phyloP scores from a whole-genome alignment of 2,797 vertebrate genomes.

The Bradypodion ventrale region DNA sequence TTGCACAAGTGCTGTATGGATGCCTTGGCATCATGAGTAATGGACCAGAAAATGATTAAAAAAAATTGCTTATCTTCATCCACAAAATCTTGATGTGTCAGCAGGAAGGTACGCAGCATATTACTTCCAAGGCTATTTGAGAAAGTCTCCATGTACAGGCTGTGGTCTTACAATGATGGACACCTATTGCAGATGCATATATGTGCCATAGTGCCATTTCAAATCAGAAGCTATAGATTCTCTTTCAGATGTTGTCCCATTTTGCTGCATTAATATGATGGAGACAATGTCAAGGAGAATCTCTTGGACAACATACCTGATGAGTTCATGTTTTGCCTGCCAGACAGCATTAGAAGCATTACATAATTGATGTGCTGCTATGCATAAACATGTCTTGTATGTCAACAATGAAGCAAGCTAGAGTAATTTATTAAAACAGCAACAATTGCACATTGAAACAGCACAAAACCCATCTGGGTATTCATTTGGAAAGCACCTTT shows the following conservation, averaged over 20 bases:
- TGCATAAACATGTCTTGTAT: not conserved
- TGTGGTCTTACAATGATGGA: not conserved
- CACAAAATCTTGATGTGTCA: not conserved
- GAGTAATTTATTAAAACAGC: not conserved
- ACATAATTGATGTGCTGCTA: not conserved
- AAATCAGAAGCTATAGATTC: not conserved
- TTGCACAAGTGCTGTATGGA: conserved; percentile 13
- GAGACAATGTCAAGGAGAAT: not conserved
- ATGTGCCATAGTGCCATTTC: not conserved
- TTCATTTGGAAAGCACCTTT: not conserved
- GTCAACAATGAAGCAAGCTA: not conserved
- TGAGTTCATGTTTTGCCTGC: not conserved
- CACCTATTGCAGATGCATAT: not conserved
- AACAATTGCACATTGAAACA: not conserved
- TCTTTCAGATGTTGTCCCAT: not conserved
- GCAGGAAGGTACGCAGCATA: not conserved
- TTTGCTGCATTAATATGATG: not conserved
- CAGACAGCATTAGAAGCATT: not conserved
- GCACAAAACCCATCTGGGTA: no score
- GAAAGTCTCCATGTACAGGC: conserved; percentile 17
- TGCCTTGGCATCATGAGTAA: conserved; percentile 22
- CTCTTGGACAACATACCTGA: not conserved
- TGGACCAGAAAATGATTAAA: conserved; percentile 26
- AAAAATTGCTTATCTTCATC: conserved; percentile 7
- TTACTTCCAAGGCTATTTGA: not conserved